A percentile compares a stretch with the other conserved stretches of the same genome.
phyloP scores from a whole-genome alignment of 2,113 vertebrate species.

The Caretta caretta region DNA sequence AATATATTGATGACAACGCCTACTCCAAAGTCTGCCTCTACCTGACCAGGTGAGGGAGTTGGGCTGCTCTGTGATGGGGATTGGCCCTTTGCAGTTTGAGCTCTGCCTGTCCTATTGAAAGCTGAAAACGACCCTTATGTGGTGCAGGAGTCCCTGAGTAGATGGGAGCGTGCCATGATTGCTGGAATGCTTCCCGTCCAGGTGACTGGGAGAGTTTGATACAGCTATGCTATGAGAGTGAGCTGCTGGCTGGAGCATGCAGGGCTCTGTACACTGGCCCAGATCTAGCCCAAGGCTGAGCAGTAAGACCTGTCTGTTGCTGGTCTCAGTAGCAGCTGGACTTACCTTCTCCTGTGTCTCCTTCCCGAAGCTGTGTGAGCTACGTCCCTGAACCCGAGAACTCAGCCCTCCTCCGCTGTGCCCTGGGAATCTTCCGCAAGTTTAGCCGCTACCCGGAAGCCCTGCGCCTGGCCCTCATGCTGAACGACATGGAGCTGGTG shows the following conservation, averaged over 20 bases:
- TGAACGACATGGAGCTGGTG: constrained; percentile 96
- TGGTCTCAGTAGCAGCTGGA: too few relatives aligned
- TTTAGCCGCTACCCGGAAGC: constrained; percentile 97
- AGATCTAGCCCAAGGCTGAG: background rate
- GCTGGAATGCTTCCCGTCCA: background rate
- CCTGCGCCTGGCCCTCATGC: constrained; percentile 94
- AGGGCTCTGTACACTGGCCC: background rate
- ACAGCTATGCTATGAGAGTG: background rate
- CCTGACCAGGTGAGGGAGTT: constrained; percentile 87
- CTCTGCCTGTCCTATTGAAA: background rate
- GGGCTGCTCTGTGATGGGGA: background rate
- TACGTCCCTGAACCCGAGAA: constrained; percentile 98
- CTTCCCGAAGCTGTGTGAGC: constrained; percentile 90
- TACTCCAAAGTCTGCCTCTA: constrained; percentile 99
- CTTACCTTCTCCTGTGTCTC: background rate
- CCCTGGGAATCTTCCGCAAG: constrained; percentile 96
- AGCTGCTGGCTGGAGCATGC: background rate
- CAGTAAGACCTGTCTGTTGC: background rate
- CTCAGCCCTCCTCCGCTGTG: constrained; percentile 93
- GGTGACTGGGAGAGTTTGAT: background rate
- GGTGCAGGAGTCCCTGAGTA: background rate
- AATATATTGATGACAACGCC: constrained; percentile 96
- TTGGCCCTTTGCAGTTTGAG: background rate
- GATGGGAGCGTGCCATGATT: background rate
- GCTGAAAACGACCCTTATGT: background rate